Conservation (phyloP, 2,113 vertebrate species). For the Elephantulus edwardii region DNA sequence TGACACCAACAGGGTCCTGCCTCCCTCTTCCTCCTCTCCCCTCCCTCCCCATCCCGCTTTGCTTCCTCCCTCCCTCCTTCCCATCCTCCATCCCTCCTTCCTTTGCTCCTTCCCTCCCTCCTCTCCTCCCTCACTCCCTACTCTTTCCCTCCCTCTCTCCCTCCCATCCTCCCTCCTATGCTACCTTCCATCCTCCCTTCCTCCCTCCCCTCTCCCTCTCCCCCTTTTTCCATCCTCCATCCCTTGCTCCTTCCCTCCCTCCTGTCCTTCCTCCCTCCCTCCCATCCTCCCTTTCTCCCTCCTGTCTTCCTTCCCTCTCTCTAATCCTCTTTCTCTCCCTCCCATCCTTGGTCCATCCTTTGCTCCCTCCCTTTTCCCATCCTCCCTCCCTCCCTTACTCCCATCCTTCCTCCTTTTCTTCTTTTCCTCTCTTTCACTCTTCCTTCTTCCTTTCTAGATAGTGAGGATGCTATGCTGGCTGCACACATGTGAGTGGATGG, state of each 20-base stretch:
- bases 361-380: fast-evolving
- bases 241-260: fast-evolving
- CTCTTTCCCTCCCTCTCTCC: no score
- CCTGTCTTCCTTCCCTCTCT: no score
- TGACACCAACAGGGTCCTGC: not conserved
- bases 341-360: fast-evolving
- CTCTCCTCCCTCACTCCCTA: fast-evolving
- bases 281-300: no score
- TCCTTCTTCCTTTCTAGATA: no score
- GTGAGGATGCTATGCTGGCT: no score
- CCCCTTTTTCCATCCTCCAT: fast-evolving
- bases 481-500: no score
- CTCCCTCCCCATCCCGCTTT: not conserved
- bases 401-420: fast-evolving
- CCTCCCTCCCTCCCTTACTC: fast-evolving
- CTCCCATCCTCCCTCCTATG: fast-evolving
- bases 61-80: not conserved
- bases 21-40: no score
- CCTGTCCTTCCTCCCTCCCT: fast-evolving
- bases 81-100: no score
- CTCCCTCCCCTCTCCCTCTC: fast-evolving
- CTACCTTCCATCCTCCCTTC: fast-evolving
- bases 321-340: fast-evolving
- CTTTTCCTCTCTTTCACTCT: no score
- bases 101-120: not conserved